Conservation (phyloP, 1,140 invertebrate species). For the Sinella curviseta region DNA sequence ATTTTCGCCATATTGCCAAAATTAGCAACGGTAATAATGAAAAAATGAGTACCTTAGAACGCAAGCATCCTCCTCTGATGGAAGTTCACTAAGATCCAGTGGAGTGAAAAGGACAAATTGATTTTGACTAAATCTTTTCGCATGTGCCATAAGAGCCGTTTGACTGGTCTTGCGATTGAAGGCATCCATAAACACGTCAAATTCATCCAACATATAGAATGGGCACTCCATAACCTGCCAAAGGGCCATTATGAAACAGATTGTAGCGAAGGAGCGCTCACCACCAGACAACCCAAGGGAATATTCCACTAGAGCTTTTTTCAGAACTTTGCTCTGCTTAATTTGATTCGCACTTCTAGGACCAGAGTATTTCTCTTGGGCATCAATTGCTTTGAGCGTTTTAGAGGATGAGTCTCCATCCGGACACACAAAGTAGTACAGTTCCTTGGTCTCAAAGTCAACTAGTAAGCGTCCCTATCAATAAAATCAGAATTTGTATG, state of each 20-base stretch:
- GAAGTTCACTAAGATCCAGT: constrained; percentile 40
- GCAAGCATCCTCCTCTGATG: constrained; percentile 16
- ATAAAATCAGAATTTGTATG: constrained; percentile 2
- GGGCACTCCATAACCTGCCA: constrained; percentile 89
- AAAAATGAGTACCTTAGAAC: constrained; percentile 40
- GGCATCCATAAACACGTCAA: constrained; percentile 92
- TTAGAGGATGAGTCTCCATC: constrained; percentile 31
- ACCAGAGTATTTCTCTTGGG: constrained; percentile 4
- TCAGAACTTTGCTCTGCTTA: neutral
- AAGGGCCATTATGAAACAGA: constrained; percentile 88
- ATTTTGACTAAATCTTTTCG: constrained; percentile 17
- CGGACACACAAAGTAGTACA: constrained; percentile 46
- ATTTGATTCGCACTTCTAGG: neutral
- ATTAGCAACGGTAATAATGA: too few species aligned
- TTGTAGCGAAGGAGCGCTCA: constrained; percentile 90
- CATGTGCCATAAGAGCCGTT: constrained; percentile 41
- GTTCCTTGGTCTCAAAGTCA: constrained; percentile 36
- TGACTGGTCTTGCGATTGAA: constrained; percentile 45
- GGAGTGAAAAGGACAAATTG: constrained; percentile 48
- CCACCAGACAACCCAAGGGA: constrained; percentile 75
- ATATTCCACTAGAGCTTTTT: constrained; percentile 40
- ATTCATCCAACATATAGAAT: constrained; percentile 95
- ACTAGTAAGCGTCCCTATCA: constrained; percentile 37
- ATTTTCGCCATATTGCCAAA: too few species aligned
- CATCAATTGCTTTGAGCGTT: neutral